Evolutionary conservation across 2,113 vertebrate species (phyloP).

Genomic region (Oreotrochilus melanogaster): DNA sequence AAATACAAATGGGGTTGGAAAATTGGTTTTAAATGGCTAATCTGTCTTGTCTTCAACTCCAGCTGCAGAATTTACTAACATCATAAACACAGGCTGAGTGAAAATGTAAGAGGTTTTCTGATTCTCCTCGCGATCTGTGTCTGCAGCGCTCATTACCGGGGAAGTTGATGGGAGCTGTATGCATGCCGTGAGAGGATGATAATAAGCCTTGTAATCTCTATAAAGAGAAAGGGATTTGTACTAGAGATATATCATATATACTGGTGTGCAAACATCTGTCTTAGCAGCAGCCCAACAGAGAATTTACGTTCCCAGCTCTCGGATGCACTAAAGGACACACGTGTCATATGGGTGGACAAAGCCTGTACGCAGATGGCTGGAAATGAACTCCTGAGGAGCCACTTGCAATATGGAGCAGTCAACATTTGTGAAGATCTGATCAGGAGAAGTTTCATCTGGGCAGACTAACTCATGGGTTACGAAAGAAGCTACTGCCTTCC

Average conservation of each 20-base stretch:
- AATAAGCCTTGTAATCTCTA: constrained; percentile 52
- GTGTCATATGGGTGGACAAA: not conserved
- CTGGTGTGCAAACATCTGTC: not conserved
- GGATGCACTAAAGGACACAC: not conserved
- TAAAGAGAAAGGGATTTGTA: constrained; percentile 35
- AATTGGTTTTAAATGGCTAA: constrained; percentile 76
- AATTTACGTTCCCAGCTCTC: not conserved
- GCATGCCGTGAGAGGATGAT: constrained; percentile 2
- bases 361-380: not conserved
- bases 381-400: not conserved
- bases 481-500: not conserved
- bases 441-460: not conserved
- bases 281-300: not conserved
- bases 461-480: not conserved
- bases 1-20: constrained; percentile 71
- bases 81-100: constrained; percentile 61
- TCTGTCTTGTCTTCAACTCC: constrained; percentile 63
- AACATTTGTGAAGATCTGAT: not conserved
- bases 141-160: constrained; percentile 11
- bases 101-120: constrained; percentile 50
- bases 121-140: constrained; percentile 14
- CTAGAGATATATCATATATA: not conserved
- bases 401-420: not conserved
- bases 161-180: constrained; percentile 38
- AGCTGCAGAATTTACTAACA: constrained; percentile 71